phyloP scores from a whole-genome alignment of 2,888 invertebrate genomes.

The Sicus ferrugineus region DNA sequence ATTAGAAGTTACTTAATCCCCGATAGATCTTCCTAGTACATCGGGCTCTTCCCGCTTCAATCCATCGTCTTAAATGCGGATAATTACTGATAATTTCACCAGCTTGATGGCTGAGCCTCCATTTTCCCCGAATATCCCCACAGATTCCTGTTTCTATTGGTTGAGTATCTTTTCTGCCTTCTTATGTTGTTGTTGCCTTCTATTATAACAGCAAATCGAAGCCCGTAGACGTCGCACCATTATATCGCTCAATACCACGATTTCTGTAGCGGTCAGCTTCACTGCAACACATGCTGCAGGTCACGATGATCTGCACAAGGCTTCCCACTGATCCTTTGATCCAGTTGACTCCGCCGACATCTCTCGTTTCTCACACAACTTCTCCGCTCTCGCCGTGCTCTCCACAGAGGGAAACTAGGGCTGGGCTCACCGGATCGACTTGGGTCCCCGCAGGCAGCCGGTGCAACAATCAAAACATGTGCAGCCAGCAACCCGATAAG shows the following conservation, averaged over 20 bases:
- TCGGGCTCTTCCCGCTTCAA: too few relatives aligned
- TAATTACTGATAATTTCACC: background rate
- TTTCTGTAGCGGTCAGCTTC: background rate
- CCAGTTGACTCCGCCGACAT: constrained; percentile 35
- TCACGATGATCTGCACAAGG: constrained; percentile 29
- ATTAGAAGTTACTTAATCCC: too few relatives aligned
- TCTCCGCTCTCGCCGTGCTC: background rate
- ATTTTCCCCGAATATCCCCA: background rate
- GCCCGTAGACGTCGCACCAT: background rate
- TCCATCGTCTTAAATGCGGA: background rate
- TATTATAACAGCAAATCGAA: background rate
- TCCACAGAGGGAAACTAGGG: background rate
- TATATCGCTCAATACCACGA: background rate
- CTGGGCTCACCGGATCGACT: background rate
- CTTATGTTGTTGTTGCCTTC: background rate
- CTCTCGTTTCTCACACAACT: background rate
- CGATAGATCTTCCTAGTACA: too few relatives aligned
- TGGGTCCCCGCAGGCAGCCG: constrained; percentile 9
- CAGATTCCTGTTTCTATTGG: background rate
- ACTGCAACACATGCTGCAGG: constrained; percentile 24
- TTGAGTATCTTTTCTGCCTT: background rate
- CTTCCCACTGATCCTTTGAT: constrained; percentile 39
- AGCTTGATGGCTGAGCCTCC: too few relatives aligned
- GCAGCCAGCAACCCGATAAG: constrained; percentile 24
- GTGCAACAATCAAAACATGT: constrained; percentile 37